A percentile compares a stretch with the other conserved stretches of the same genome.
These are phyloP conservation scores for Drosophila lacicola DNA, from an alignment of 2,888 invertebrate species.

Conservation along the genomic window DNA sequence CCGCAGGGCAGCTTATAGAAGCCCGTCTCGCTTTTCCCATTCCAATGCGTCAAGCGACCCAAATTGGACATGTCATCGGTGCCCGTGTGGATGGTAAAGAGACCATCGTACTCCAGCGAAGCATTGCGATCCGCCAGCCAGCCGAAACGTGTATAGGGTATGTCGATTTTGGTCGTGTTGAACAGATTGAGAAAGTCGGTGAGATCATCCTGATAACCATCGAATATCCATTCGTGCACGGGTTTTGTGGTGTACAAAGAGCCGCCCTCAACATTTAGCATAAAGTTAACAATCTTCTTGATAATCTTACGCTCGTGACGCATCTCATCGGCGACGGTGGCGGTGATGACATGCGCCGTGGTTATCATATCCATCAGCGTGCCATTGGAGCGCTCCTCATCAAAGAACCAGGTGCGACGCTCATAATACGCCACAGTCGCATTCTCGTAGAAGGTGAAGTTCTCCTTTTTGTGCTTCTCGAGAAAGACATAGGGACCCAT, in stretches of 20 bases:
- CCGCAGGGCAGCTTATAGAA: constrained; percentile 89
- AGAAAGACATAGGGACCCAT: constrained; percentile 88
- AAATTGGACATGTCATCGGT: constrained; percentile 87
- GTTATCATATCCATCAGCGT: constrained; percentile 89
- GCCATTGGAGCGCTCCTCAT: constrained; percentile 89
- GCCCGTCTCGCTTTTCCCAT: constrained; percentile 86
- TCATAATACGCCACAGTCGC: constrained; percentile 92
- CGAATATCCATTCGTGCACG: constrained; percentile 90
- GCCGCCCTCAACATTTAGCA: constrained; percentile 87
- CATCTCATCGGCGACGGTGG: constrained; percentile 88
- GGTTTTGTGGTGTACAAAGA: constrained; percentile 87
- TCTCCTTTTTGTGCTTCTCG: constrained; percentile 81
- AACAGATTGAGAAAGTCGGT: constrained; percentile 87
- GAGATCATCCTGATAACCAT: constrained; percentile 92
- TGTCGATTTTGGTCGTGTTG: constrained; percentile 85
- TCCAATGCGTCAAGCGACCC: constrained; percentile 91
- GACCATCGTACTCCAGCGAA: constrained; percentile 90
- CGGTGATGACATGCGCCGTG: constrained; percentile 91
- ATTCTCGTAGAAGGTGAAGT: constrained; percentile 89
- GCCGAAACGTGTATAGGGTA: constrained; percentile 92
- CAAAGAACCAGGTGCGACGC: constrained; percentile 90
- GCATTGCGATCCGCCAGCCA: constrained; percentile 94
- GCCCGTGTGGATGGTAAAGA: constrained; percentile 92
- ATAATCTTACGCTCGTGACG: constrained; percentile 85
- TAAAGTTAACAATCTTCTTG: constrained; percentile 86